Percentiles rank a stretch among this genome's conserved stretches.
phyloP scores from a whole-genome alignment of 2,888 invertebrate genomes.

The Monopis laevigella region DNA sequence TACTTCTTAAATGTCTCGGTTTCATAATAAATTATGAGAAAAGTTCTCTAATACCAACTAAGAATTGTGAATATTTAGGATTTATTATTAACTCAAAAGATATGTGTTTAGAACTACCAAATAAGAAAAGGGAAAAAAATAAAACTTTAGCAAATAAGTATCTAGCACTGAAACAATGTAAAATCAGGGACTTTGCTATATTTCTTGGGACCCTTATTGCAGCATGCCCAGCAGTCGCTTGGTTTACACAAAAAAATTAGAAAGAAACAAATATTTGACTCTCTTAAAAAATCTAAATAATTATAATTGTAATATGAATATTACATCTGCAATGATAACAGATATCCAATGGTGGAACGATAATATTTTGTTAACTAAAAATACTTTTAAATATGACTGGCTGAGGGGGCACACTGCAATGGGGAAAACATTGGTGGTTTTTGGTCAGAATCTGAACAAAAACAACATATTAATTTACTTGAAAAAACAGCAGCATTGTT shows the following conservation, averaged over 20 bases:
- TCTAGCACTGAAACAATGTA: background rate
- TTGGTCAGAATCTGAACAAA: constrained; percentile 5
- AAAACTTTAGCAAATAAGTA: background rate
- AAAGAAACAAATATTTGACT: background rate
- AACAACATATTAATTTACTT: constrained; percentile 12
- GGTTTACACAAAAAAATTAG: constrained; percentile 1
- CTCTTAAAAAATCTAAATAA: background rate
- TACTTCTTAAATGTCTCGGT: too few species aligned
- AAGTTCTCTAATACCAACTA: constrained; percentile 1
- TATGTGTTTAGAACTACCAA: background rate
- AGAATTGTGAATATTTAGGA: constrained; percentile 6
- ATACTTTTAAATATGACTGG: background rate
- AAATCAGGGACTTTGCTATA: background rate
- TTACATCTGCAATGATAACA: background rate
- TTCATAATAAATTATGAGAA: constrained; percentile 8
- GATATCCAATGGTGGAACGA: constrained; percentile 10
- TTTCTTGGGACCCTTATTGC: background rate
- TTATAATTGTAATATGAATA: background rate
- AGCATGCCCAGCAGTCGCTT: background rate
- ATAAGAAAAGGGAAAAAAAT: background rate
- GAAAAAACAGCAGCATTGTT: constrained; percentile 11
- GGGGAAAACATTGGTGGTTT: constrained; percentile 8
- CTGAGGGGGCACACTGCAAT: constrained; percentile 9
- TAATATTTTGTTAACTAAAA: background rate
- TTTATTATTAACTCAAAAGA: constrained; percentile 6